Percentiles rank a stretch among this genome's conserved stretches.
Conservation (phyloP, 2,797 vertebrate genomes). For the Poeciliopsis paucimaculata region DNA sequence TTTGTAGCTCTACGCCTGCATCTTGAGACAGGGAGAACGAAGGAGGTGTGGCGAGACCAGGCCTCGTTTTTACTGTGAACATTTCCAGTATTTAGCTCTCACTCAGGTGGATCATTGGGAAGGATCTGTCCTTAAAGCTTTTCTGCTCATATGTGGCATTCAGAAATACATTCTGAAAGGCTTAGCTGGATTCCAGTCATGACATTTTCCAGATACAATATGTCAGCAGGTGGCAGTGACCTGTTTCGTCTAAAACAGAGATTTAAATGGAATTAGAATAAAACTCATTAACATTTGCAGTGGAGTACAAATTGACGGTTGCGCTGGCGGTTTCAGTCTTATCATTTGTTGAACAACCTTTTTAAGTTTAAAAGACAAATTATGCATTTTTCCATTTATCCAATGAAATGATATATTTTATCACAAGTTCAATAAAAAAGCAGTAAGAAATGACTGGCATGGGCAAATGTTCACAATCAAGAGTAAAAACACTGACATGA, state of each 20-base stretch:
- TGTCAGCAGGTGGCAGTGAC: slow-evolving; percentile 30
- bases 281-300: slow-evolving; percentile 7
- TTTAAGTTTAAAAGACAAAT: slow-evolving; percentile 14
- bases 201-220: slow-evolving; percentile 38
- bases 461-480: slow-evolving; percentile 3
- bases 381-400: not conserved
- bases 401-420: not conserved
- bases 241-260: slow-evolving; percentile 25
- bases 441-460: slow-evolving; percentile 13
- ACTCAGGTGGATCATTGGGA: slow-evolving; percentile 31
- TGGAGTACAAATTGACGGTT: slow-evolving; percentile 19
- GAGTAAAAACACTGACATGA: slow-evolving; percentile 5
- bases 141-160: slow-evolving; percentile 38
- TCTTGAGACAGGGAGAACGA: slow-evolving; percentile 40
- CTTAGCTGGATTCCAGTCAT: slow-evolving; percentile 46
- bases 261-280: slow-evolving; percentile 44
- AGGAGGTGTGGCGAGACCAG: slow-evolving; percentile 32
- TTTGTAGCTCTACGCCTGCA: slow-evolving; percentile 68
- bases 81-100: slow-evolving; percentile 44
- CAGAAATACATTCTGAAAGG: slow-evolving; percentile 32
- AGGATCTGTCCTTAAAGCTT: slow-evolving; percentile 32
- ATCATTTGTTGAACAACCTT: slow-evolving; percentile 13
- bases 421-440: slow-evolving; percentile 4
- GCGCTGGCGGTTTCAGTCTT: slow-evolving; percentile 14
- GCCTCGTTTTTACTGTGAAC: slow-evolving; percentile 41